Evolutionary conservation across 2,113 vertebrate genomes (phyloP), one percentile per base, ranked within the genome.

Genomic region (Chloropsis hardwickii): DNA sequence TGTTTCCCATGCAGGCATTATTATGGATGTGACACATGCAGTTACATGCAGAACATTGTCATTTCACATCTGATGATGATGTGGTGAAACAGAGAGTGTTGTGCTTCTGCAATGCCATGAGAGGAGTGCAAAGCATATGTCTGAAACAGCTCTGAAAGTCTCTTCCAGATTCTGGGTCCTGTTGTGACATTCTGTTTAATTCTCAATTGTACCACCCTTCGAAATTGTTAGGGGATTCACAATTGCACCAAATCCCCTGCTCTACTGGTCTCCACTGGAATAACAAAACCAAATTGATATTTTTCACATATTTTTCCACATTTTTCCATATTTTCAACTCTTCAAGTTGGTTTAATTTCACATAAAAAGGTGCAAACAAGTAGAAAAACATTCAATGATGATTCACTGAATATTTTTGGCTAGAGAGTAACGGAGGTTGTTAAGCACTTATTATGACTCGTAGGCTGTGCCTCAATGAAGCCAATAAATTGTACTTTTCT

Each of bases 1-100:
- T 57, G 53, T 91, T 96, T 96, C 72, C 47, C 54, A 84, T 80
- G 91, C 92, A 95, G 89, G 64, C 64, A 39, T 39, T 29, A 10
- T 81, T 73, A 66, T 13, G 66, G 82, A 94, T 62, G 72, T 5
- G 1, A 84, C 81, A 81, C 25, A 78, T 73, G 42, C 35, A 62
- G 71, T 85, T 64, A 69, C 58, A 74, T 47, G 66, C 31, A 71
- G 51, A 85, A 25, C 25, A 5, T 35, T 83, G 57, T 94, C 62
- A 82, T 81, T 90, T 76, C 78, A 66, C 17, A 60, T 82, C n/a
- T 74, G 65, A 91, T 35, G 66, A 61, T 33, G 58, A 90, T 50
- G 50, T 64, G 37, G 40, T 81, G 67, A 77, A 93, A 74, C 28
- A 56, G 45, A 70, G 8, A 24, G 39, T 48, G 31, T 33, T 78